Conservation (phyloP, 2,797 vertebrate genomes). For the Meda fulgida region DNA sequence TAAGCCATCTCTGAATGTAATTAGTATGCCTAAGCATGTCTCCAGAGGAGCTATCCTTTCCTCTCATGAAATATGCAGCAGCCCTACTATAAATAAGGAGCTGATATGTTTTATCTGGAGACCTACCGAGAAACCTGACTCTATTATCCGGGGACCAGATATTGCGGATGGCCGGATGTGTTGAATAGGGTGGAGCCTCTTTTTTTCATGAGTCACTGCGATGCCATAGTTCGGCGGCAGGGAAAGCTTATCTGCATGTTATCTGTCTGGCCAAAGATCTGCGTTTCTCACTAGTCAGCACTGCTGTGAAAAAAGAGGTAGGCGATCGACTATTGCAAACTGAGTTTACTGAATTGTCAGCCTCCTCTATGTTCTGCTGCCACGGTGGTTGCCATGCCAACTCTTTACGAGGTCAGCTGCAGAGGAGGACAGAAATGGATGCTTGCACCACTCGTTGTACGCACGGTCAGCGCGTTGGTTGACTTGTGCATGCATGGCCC, state of each 20-base stretch:
- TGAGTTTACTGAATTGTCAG: constrained; percentile 35
- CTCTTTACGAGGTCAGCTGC: constrained; percentile 32
- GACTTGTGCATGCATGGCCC: neutral
- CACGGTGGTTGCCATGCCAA: constrained; percentile 56
- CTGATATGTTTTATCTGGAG: constrained; percentile 76
- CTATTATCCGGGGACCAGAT: constrained; percentile 46
- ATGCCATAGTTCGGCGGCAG: neutral
- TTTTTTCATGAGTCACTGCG: constrained; percentile 53
- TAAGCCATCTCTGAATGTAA: constrained; percentile 49
- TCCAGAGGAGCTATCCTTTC: constrained; percentile 68
- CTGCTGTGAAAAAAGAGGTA: constrained; percentile 18
- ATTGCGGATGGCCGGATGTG: constrained; percentile 27
- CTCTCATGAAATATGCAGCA: constrained; percentile 78
- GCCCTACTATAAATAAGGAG: constrained; percentile 78
- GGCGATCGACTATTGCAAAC: constrained; percentile 24
- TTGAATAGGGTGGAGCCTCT: constrained; percentile 17
- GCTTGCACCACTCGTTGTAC: constrained; percentile 18
- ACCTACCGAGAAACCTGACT: constrained; percentile 63
- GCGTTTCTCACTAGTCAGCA: constrained; percentile 47
- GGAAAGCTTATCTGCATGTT: constrained; percentile 24
- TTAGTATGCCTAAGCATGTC: constrained; percentile 65
- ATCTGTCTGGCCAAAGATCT: constrained; percentile 41
- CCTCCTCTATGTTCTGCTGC: constrained; percentile 37
- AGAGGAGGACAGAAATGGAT: constrained; percentile 39
- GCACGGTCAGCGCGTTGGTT: constrained; percentile 12